Conservation (phyloP, 2,113 vertebrate genomes). For the Fregata magnificens region DNA sequence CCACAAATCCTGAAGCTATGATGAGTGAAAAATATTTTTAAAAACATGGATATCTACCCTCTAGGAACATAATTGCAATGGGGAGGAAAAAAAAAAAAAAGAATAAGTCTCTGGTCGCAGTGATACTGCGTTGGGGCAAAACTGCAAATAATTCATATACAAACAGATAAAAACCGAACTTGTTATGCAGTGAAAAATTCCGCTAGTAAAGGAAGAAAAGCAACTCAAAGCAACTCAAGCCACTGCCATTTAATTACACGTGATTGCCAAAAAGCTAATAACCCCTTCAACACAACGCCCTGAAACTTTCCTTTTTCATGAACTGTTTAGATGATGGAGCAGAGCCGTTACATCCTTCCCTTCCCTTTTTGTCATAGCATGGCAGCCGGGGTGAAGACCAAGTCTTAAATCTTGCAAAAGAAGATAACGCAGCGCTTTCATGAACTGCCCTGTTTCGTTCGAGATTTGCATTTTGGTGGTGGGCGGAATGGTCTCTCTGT, state of each 20-base stretch:
- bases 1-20: slow-evolving; percentile 12
- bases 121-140: slow-evolving; percentile 25
- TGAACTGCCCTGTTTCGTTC: not conserved
- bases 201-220: not conserved
- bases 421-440: rapidly evolving
- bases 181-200: not conserved
- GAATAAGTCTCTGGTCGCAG: slow-evolving; percentile 13
- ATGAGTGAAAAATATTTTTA: slow-evolving; percentile 23
- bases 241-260: not conserved
- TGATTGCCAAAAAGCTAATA: not conserved
- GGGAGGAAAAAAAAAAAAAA: not conserved
- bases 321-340: not conserved
- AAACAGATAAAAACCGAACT: not conserved
- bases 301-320: not conserved
- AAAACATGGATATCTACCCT: slow-evolving; percentile 4
- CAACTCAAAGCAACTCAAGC: not conserved
- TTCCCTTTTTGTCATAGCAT: not conserved
- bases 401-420: too few relatives aligned
- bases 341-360: not conserved
- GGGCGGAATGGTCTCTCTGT: too few relatives aligned
- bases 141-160: not conserved
- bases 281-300: not conserved
- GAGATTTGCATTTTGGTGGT: not conserved
- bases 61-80: not conserved
- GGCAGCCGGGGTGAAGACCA: not conserved